A percentile compares a stretch with the other conserved stretches of the same genome.
These are phyloP conservation scores for Drosophila varians DNA, from an alignment of 1,140 invertebrate species.

Conservation along the genomic window DNA sequence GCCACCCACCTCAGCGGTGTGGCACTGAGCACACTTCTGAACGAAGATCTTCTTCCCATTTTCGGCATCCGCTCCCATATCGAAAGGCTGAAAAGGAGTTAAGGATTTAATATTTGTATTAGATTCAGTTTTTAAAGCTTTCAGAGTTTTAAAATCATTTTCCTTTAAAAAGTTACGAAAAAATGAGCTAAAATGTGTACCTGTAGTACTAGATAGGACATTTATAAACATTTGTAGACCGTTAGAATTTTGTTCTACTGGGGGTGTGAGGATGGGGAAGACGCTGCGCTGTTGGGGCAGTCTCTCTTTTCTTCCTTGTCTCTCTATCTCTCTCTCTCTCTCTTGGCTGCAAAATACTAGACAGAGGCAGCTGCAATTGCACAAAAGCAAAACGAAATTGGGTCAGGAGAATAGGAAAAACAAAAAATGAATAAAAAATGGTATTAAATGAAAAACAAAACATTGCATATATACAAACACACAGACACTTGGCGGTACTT, in stretches of 20 bases:
- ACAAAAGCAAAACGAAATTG: slow-evolving; percentile 42
- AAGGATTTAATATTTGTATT: background rate
- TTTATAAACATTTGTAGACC: background rate
- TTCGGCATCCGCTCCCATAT: slow-evolving; percentile 86
- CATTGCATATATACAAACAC: slow-evolving; percentile 16
- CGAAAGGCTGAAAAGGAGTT: slow-evolving; percentile 14
- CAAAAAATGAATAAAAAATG: slow-evolving; percentile 49
- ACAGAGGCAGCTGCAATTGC: slow-evolving; percentile 45
- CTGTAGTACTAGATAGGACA: background rate
- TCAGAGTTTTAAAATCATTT: background rate
- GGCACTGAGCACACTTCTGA: slow-evolving; percentile 94
- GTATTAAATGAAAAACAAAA: slow-evolving; percentile 55
- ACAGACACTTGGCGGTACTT: slow-evolving; percentile 38
- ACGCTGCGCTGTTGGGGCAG: background rate
- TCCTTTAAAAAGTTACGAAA: too few species aligned
- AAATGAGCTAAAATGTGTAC: background rate
- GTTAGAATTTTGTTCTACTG: background rate
- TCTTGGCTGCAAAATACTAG: slow-evolving; percentile 47
- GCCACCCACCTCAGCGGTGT: slow-evolving; percentile 92
- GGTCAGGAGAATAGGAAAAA: slow-evolving; percentile 37
- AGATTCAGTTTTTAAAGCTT: background rate
- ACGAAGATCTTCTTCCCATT: slow-evolving; percentile 96
- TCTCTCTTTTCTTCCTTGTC: background rate
- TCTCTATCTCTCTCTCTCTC: slow-evolving; percentile 13
- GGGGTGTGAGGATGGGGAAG: background rate